Evolutionary conservation across 2,797 vertebrate species (phyloP).

Genomic region (Darevskia nairensis): DNA sequence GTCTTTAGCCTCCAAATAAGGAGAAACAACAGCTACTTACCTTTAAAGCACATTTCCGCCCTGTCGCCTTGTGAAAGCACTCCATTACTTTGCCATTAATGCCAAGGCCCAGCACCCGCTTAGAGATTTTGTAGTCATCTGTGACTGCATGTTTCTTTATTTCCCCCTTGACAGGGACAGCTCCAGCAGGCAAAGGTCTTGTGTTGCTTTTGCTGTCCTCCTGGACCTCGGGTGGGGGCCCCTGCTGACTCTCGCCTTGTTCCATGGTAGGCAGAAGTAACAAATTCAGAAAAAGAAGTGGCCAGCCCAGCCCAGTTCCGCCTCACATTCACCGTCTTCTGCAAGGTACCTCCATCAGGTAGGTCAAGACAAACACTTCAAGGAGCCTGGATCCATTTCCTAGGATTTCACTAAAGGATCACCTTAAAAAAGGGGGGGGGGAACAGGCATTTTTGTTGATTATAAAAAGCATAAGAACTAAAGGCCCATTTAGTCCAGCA

Average conservation of each 20-base stretch:
- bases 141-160: slow-evolving; percentile 95
- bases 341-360: slow-evolving; percentile 16
- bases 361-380: slow-evolving; percentile 44
- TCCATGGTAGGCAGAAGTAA: slow-evolving; percentile 73
- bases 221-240: slow-evolving; percentile 39
- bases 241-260: slow-evolving; percentile 65
- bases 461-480: background rate
- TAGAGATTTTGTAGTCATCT: slow-evolving; percentile 95
- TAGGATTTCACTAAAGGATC: slow-evolving; percentile 19
- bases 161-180: slow-evolving; percentile 80
- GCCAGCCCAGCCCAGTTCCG: background rate
- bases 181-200: slow-evolving; percentile 65
- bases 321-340: slow-evolving; percentile 8
- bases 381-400: slow-evolving; percentile 49
- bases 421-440: slow-evolving; percentile 43
- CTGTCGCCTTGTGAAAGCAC: slow-evolving; percentile 90
- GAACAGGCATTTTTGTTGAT: slow-evolving; percentile 14
- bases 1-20: slow-evolving; percentile 7
- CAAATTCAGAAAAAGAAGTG: slow-evolving; percentile 12
- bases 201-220: slow-evolving; percentile 62
- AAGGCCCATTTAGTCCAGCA: too few species aligned
- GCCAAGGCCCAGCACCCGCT: slow-evolving; percentile 93
- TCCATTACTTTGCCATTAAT: slow-evolving; percentile 98
- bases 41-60: slow-evolving; percentile 96
- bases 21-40: slow-evolving; percentile 72